Conservation (phyloP, 2,113 vertebrate genomes). For the Oreochromis tanganicae region DNA sequence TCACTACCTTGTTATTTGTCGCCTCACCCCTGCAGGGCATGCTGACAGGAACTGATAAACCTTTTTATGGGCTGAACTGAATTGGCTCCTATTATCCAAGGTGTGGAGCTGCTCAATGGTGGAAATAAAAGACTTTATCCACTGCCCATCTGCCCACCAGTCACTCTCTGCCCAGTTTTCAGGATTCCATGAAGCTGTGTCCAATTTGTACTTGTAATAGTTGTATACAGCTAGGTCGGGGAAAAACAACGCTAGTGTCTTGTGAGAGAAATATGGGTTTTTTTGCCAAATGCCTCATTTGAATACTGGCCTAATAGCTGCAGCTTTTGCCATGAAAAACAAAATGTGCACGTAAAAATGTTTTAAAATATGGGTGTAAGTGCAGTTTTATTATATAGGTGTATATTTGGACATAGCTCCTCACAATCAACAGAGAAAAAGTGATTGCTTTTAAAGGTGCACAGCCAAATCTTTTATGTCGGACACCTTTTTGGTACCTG, state of each 20-base stretch:
- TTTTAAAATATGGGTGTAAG: constrained; percentile 9
- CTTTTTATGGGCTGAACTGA: constrained; percentile 74
- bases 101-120: constrained; percentile 69
- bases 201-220: constrained; percentile 46
- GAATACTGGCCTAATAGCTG: constrained; percentile 10
- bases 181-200: constrained; percentile 42
- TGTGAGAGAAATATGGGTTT: background rate
- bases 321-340: constrained; percentile 21
- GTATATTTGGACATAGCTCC: background rate
- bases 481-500: constrained; percentile 34
- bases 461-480: constrained; percentile 26
- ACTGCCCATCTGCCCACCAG: constrained; percentile 63
- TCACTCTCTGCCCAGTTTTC: constrained; percentile 49
- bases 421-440: constrained; percentile 7
- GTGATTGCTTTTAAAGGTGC: constrained; percentile 24
- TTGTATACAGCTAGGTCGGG: background rate
- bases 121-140: constrained; percentile 70
- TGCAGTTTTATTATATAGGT: background rate
- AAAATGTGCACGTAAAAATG: constrained; percentile 4
- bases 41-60: constrained; percentile 76
- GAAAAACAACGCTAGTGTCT: background rate
- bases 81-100: constrained; percentile 76
- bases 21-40: constrained; percentile 69
- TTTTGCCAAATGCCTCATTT: constrained; percentile 28
- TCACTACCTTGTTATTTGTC: constrained; percentile 71